Evolutionary conservation across 2,888 invertebrate genomes (phyloP).

Genomic region (Teleogryllus oceanicus): DNA sequence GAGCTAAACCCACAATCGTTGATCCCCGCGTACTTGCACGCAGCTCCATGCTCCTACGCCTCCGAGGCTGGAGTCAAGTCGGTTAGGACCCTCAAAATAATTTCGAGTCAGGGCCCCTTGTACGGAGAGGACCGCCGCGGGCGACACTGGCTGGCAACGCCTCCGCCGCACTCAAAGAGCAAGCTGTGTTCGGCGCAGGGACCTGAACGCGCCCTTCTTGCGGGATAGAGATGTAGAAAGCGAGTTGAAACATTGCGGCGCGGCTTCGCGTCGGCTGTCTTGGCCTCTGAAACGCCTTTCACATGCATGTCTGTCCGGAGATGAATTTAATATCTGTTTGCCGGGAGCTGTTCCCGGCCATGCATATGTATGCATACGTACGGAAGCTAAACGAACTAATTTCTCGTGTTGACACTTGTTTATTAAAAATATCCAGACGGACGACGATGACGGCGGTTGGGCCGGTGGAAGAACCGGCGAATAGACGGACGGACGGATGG

Average conservation of each 20-base stretch:
- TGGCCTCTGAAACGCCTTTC: background rate
- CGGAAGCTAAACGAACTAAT: conserved; percentile 6
- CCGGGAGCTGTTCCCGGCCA: background rate
- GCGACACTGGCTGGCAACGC: too few relatives aligned
- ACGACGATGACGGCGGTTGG: background rate
- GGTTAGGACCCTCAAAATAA: too few relatives aligned
- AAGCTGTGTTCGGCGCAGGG: too few relatives aligned
- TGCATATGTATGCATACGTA: conserved; percentile 6
- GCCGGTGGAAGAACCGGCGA: background rate
- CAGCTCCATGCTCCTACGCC: too few relatives aligned
- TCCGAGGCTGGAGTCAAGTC: too few relatives aligned
- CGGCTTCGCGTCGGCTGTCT: background rate
- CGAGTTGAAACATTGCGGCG: background rate
- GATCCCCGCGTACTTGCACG: too few relatives aligned
- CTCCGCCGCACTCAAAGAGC: too few relatives aligned
- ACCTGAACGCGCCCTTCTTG: background rate
- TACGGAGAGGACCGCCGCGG: too few relatives aligned
- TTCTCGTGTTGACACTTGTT: conserved; percentile 18
- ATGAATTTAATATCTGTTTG: conserved; percentile 10
- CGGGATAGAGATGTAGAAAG: background rate
- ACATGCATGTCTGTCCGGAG: background rate
- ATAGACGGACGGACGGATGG: background rate
- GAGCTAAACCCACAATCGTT: too few relatives aligned
- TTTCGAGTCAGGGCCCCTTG: too few relatives aligned
- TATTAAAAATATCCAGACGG: background rate